These are phyloP conservation scores for Sacculina carcini DNA, from an alignment of 2,888 invertebrate genomes.

Conservation along the genomic window DNA sequence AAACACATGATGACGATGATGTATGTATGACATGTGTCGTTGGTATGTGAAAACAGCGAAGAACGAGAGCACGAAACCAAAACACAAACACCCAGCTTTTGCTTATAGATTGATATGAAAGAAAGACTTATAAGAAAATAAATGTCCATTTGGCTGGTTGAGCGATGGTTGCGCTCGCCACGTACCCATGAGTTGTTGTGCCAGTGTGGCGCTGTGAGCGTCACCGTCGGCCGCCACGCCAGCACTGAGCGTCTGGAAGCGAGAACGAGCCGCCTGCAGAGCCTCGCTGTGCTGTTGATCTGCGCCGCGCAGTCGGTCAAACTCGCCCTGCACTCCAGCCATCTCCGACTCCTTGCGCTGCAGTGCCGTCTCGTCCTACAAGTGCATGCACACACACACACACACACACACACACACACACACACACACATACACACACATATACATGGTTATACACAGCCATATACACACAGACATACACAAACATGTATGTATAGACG, in stretches of 20 bases:
- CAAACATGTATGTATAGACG: too few relatives aligned
- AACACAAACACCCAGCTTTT: too few relatives aligned
- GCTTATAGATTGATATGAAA: too few relatives aligned
- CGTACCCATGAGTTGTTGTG: constrained; percentile 60
- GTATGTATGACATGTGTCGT: too few relatives aligned
- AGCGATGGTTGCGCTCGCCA: background rate
- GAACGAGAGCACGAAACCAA: background rate
- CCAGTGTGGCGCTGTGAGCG: constrained; percentile 54
- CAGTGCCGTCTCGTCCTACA: constrained; percentile 30
- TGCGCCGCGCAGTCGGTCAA: constrained; percentile 37
- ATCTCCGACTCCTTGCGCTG: constrained; percentile 32
- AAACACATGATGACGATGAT: too few relatives aligned
- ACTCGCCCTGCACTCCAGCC: constrained; percentile 27
- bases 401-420: background rate
- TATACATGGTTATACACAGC: too few relatives aligned
- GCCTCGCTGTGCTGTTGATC: constrained; percentile 38
- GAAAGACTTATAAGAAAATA: too few relatives aligned
- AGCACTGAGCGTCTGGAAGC: constrained; percentile 54
- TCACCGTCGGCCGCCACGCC: constrained; percentile 52
- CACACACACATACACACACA: background rate
- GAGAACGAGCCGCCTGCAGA: constrained; percentile 42
- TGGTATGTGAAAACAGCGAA: too few relatives aligned
- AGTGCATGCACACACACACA: background rate
- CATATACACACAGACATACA: too few relatives aligned
- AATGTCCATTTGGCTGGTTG: too few relatives aligned